Evolutionary conservation across 2,888 invertebrate species (phyloP), one percentile per base, ranked within the genome.

Genomic region (Gryllus longicercus): DNA sequence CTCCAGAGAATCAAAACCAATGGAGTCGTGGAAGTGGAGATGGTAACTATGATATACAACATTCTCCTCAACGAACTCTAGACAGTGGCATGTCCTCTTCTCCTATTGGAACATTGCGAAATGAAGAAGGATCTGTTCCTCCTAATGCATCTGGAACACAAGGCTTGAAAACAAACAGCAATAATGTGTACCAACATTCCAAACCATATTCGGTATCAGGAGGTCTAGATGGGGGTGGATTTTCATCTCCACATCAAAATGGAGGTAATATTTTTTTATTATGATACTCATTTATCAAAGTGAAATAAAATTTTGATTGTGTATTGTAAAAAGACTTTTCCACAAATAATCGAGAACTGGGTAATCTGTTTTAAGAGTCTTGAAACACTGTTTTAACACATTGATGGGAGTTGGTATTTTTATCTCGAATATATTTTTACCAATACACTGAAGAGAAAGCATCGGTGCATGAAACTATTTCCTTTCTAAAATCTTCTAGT

Each of bases 131-230:
- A 63, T 14, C 63, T 5, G n/a, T n/a, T 63, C 16, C 63, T 63
- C 14, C 63, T n/a, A 78, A 78, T 49, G 21, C 78, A 5, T 76
- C 74, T 51, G 76, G 78, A 38, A 50, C 80, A 63, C 49, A 78
- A 14, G 38, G 76, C 18, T 38, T 80, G 76, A 80, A 80, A 74
- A 77, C 78, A 75, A 75, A 25, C 76, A 76, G 49, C 49, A 21
- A 50, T 11, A 21, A 51, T 51, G 79, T 79, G 75, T 88, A 88
- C 82, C 88, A 89, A 78, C 89, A 89, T 82, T 86, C 88, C 14
- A 89, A 89, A 83, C 89, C 88, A 79, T 89, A 88, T 83, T 88
- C 89, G 50, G 86, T 88, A 86, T 88, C 82, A 85, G 86, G 78
- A 84, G 86, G 49, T 88, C 88, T 82, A 86, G 85, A 85, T 77